Conservation (phyloP, 2,113 vertebrate species). For the Petrocephalus zakoni region DNA sequence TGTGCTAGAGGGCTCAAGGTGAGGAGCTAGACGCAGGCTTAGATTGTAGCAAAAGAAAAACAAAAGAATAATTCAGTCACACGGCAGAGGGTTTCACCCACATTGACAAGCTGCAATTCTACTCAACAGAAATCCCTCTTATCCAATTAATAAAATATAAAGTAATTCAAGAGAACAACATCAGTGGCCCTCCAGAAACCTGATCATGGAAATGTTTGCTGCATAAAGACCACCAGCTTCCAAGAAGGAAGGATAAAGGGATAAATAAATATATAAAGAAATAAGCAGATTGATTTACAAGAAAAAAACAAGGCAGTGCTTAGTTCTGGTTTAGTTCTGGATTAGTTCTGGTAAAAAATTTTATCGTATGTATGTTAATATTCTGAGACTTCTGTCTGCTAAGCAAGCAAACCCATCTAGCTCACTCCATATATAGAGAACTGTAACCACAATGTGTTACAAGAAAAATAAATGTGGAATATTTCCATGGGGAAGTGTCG, state of each 20-base stretch:
- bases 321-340: too few relatives aligned
- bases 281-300: too few relatives aligned
- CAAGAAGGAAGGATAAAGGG: background rate
- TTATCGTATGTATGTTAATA: background rate
- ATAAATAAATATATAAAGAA: background rate
- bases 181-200: background rate
- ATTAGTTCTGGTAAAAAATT: too few relatives aligned
- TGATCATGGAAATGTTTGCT: background rate
- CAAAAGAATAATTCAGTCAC: background rate
- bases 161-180: background rate
- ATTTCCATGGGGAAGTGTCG: background rate
- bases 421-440: background rate
- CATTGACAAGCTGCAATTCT: background rate
- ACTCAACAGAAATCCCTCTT: background rate
- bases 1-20: slow-evolving; percentile 87
- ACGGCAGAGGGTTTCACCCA: background rate
- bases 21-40: slow-evolving; percentile 81
- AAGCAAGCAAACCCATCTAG: background rate
- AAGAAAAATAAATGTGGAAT: background rate
- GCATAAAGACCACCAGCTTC: background rate
- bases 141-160: background rate
- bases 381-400: background rate
- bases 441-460: background rate
- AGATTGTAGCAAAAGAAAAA: background rate
- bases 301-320: too few relatives aligned